A percentile compares a stretch with the other conserved stretches of the same genome.
phyloP scores from a whole-genome alignment of 2,113 vertebrate species.

The Notothenia rossii region DNA sequence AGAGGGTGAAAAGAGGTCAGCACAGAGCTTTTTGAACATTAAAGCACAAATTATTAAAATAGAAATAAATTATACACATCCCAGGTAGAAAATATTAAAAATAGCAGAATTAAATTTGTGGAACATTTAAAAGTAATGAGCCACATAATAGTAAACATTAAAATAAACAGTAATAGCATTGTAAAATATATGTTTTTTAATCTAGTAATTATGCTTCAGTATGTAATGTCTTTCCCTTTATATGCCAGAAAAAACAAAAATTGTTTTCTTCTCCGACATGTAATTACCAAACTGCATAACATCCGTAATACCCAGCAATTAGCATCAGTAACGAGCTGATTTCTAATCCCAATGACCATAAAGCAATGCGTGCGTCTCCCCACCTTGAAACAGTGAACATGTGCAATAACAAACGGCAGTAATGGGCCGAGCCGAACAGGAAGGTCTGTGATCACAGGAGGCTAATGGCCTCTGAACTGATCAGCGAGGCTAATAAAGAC shows the following conservation, averaged over 20 bases:
- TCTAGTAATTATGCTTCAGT: background rate
- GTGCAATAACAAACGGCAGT: conserved; percentile 39
- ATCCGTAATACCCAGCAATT: conserved; percentile 5
- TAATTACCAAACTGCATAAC: background rate
- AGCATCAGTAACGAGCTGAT: background rate
- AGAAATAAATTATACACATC: no score
- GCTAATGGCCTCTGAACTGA: conserved; percentile 78
- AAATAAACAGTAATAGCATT: no score
- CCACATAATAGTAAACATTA: no score
- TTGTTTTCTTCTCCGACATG: background rate
- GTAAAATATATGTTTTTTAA: no score
- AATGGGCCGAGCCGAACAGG: conserved; percentile 50
- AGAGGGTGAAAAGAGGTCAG: no score
- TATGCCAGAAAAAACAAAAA: background rate
- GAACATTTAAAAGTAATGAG: no score
- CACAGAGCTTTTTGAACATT: no score
- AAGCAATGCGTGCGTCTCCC: background rate
- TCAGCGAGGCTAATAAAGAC: conserved; percentile 82
- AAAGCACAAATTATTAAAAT: no score
- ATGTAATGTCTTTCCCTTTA: background rate
- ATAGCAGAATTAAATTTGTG: no score
- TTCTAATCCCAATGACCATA: conserved; percentile 13
- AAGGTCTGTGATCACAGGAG: conserved; percentile 69
- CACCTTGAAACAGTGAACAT: conserved; percentile 29
- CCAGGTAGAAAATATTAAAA: no score